These are phyloP conservation scores for Archips crataeganus DNA, from an alignment of 2,888 invertebrate species.

Conservation along the genomic window DNA sequence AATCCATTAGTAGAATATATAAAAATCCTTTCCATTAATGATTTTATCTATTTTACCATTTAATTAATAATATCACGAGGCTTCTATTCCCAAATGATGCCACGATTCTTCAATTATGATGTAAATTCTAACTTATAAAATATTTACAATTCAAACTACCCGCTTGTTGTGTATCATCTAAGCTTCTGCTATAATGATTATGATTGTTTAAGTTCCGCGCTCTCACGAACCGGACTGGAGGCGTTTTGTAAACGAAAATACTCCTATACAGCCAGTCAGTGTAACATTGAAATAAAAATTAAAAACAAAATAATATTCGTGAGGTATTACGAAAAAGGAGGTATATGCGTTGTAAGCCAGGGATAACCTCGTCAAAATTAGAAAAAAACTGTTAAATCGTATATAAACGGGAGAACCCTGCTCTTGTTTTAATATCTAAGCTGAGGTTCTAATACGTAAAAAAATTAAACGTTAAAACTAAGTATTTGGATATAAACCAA, in stretches of 20 bases:
- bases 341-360: constrained; percentile 66
- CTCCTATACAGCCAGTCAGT: constrained; percentile 58
- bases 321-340: constrained; percentile 80
- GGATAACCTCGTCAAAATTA: constrained; percentile 52
- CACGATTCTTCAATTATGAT: constrained; percentile 74
- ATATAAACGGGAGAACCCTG: constrained; percentile 54
- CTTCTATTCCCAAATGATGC: constrained; percentile 76
- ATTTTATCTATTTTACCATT: constrained; percentile 83
- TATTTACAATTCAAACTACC: constrained; percentile 84
- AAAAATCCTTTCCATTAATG: constrained; percentile 85
- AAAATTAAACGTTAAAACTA: constrained; percentile 63
- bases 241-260: constrained; percentile 52
- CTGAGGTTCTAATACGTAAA: constrained; percentile 60
- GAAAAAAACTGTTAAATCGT: constrained; percentile 40
- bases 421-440: constrained; percentile 52
- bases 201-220: constrained; percentile 54
- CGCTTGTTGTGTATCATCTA: constrained; percentile 74
- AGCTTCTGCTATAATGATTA: constrained; percentile 73
- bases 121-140: constrained; percentile 74
- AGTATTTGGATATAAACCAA: constrained; percentile 64
- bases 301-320: constrained; percentile 81
- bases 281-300: constrained; percentile 80
- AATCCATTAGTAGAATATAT: constrained; percentile 85
- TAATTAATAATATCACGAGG: constrained; percentile 85
- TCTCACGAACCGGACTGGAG: constrained; percentile 55